phyloP scores from a whole-genome alignment of 2,888 invertebrate species.

The Torymus auratus region DNA sequence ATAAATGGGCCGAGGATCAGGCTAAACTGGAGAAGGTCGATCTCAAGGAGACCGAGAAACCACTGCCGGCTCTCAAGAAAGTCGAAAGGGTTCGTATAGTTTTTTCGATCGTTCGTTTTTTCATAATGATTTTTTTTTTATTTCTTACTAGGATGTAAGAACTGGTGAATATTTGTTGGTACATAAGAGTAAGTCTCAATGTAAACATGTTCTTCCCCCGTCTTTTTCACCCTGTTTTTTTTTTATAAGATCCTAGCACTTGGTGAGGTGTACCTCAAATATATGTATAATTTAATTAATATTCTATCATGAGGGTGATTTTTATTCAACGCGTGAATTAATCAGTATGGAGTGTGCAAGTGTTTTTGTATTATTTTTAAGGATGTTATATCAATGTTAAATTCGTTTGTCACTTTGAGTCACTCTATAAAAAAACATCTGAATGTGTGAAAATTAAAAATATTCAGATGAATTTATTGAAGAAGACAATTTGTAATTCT shows the following conservation, averaged over 20 bases:
- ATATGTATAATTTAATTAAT: too few relatives aligned
- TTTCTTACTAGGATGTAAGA: constrained; percentile 26
- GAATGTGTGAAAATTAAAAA: too few relatives aligned
- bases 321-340: too few relatives aligned
- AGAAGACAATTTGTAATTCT: too few relatives aligned
- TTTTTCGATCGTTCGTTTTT: constrained; percentile 14
- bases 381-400: not conserved
- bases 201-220: constrained; percentile 19
- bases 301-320: not conserved
- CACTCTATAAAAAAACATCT: too few relatives aligned
- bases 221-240: constrained; percentile 11
- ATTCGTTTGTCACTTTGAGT: too few relatives aligned
- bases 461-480: too few relatives aligned
- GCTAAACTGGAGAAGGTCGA: constrained; percentile 92
- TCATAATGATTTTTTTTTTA: not conserved
- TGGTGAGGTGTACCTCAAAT: too few relatives aligned
- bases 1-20: constrained; percentile 94
- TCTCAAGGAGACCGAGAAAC: constrained; percentile 93
- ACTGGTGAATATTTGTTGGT: constrained; percentile 26
- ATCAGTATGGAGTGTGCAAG: too few relatives aligned
- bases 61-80: constrained; percentile 91
- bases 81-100: constrained; percentile 89
- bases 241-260: not conserved
- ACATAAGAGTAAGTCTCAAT: constrained; percentile 39
- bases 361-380: not conserved